Percentiles rank a stretch among this genome's conserved stretches.
Conservation (phyloP, 2,888 invertebrate genomes). For the Apodemia mormo region DNA sequence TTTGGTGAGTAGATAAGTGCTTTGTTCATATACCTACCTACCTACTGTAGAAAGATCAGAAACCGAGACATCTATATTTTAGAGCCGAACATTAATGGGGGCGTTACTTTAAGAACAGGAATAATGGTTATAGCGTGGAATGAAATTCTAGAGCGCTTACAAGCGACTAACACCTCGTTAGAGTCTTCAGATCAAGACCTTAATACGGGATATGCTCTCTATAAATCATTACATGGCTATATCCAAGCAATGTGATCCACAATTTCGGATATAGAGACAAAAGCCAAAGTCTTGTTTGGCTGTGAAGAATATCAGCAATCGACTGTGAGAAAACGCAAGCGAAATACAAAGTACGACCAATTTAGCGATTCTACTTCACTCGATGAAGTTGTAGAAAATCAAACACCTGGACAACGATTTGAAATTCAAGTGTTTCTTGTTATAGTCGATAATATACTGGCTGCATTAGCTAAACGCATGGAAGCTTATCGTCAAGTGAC, state of each 20-base stretch:
- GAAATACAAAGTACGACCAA: neutral
- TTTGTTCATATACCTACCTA: too few relatives aligned
- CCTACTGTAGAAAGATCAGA: too few relatives aligned
- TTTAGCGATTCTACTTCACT: slow-evolving; percentile 1
- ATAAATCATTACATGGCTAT: neutral
- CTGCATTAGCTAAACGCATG: neutral
- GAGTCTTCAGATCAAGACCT: slow-evolving; percentile 5
- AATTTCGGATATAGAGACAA: too few relatives aligned
- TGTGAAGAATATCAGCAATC: too few relatives aligned
- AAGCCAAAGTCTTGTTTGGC: too few relatives aligned
- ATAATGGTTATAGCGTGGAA: neutral
- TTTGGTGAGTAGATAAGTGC: too few relatives aligned
- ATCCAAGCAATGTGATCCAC: too few relatives aligned
- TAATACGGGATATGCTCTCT: neutral
- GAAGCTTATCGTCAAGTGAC: too few relatives aligned
- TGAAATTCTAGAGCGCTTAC: neutral
- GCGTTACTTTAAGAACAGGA: too few relatives aligned
- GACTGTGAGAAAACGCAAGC: too few relatives aligned
- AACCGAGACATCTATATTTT: too few relatives aligned
- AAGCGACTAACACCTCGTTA: neutral
- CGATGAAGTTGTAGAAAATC: slow-evolving; percentile 12
- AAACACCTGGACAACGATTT: slow-evolving; percentile 3
- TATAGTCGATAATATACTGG: neutral
- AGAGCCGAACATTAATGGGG: too few relatives aligned
- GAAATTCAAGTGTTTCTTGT: slow-evolving; percentile 1